These are phyloP conservation scores for Euleptes europaea DNA, from an alignment of 2,113 vertebrate genomes.

Conservation along the genomic window DNA sequence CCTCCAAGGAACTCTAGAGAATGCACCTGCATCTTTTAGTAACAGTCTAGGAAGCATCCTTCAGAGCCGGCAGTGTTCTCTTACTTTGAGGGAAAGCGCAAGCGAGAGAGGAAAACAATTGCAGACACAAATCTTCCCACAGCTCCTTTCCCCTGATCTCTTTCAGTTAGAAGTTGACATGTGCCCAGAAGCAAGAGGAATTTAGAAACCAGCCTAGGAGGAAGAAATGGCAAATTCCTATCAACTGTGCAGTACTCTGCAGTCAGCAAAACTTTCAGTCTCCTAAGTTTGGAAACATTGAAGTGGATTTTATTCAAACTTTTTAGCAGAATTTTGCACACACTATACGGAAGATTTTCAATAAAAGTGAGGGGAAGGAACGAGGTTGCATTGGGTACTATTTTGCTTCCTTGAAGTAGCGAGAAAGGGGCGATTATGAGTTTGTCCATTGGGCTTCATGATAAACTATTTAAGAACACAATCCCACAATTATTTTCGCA, in stretches of 20 bases:
- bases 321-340: slow-evolving; percentile 1
- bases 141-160: not conserved
- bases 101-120: slow-evolving; percentile 14
- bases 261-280: slow-evolving; percentile 17
- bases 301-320: slow-evolving; percentile 10
- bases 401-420: slow-evolving; percentile 17
- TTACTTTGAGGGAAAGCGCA: slow-evolving; percentile 22
- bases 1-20: not conserved
- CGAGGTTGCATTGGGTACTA: slow-evolving; percentile 14
- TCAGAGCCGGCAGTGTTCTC: slow-evolving; percentile 28
- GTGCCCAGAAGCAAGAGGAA: not conserved
- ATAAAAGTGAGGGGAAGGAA: not conserved
- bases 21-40: not conserved
- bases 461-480: slow-evolving; percentile 11
- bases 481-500: slow-evolving; percentile 34
- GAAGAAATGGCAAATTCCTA: slow-evolving; percentile 3
- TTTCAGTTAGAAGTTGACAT: not conserved
- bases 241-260: not conserved
- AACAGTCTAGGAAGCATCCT: not conserved
- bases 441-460: slow-evolving; percentile 16
- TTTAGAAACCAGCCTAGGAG: slow-evolving; percentile 1
- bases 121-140: not conserved
- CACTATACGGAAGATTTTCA: not conserved
- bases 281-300: slow-evolving; percentile 11
- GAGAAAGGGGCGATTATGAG: not conserved